Percentiles rank a stretch among this genome's conserved stretches.
Conservation (phyloP, 2,797 vertebrate genomes). For the Prionace glauca region DNA sequence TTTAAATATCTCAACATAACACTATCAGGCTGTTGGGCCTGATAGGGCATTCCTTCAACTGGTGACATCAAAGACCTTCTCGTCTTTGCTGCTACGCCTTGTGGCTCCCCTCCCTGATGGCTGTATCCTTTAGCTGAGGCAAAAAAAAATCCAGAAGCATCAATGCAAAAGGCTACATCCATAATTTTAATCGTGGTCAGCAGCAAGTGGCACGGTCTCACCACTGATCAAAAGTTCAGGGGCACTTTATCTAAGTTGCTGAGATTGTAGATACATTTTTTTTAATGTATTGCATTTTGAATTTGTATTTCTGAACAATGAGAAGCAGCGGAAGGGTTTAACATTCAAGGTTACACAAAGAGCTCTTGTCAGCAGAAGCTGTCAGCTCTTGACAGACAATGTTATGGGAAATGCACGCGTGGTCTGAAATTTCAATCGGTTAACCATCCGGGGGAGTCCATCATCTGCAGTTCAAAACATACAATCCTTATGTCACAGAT, state of each 20-base stretch:
- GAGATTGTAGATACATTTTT: not conserved
- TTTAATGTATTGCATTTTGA: not conserved
- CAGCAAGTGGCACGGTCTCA: too few species aligned
- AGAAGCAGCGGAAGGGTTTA: not conserved
- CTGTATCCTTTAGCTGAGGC: too few species aligned
- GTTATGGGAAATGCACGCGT: not conserved
- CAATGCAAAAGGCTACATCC: too few species aligned
- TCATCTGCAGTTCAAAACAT: not conserved
- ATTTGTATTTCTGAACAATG: not conserved
- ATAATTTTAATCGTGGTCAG: too few species aligned
- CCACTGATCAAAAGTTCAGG: not conserved
- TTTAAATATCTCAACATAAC: too few species aligned
- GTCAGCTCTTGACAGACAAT: not conserved
- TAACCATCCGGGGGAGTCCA: not conserved
- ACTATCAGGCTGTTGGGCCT: too few species aligned
- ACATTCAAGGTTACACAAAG: not conserved
- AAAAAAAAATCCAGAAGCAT: too few species aligned
- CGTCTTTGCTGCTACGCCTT: too few species aligned
- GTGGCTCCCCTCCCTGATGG: too few species aligned
- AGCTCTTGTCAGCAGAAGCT: not conserved
- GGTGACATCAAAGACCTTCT: too few species aligned
- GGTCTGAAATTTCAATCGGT: not conserved
- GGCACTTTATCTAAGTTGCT: not conserved
- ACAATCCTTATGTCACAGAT: not conserved
- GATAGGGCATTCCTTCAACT: too few species aligned